Percentiles rank a stretch among this genome's conserved stretches.
Evolutionary conservation across 2,797 vertebrate species (phyloP).

Genomic region (Alectoris magna): DNA sequence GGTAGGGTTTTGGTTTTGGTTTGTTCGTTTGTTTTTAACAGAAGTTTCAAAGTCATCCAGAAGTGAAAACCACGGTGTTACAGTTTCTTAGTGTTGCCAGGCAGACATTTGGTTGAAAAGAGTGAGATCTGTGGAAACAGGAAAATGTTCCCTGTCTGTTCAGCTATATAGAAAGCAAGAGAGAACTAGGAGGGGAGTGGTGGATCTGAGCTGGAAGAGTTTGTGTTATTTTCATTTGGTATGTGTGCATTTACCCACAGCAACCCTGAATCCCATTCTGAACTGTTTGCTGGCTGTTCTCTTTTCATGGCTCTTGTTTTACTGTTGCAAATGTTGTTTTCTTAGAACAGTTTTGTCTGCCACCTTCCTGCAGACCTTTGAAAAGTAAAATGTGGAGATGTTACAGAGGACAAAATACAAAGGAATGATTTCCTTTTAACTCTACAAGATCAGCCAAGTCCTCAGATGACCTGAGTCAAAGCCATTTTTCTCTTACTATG

Average conservation of each 20-base stretch:
- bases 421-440: not conserved
- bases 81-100: not conserved
- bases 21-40: not conserved
- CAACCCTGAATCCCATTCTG: not conserved
- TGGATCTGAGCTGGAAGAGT: not conserved
- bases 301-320: not conserved
- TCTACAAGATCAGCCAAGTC: not conserved
- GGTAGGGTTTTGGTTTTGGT: not conserved
- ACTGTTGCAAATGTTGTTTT: accelerated
- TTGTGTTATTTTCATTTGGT: not conserved
- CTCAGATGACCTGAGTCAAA: not conserved
- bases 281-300: not conserved
- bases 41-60: not conserved
- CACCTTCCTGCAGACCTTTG: not conserved
- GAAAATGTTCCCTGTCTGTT: not conserved
- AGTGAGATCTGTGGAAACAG: not conserved
- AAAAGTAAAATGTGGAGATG: not conserved
- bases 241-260: accelerated
- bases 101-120: not conserved
- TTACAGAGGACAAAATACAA: not conserved
- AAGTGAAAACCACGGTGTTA: not conserved
- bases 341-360: not conserved
- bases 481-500: not conserved
- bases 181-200: not conserved
- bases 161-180: not conserved